Evolutionary conservation across 1,140 invertebrate species (phyloP), one percentile per base, ranked within the genome.

Genomic region (Drosophila erecta): DNA sequence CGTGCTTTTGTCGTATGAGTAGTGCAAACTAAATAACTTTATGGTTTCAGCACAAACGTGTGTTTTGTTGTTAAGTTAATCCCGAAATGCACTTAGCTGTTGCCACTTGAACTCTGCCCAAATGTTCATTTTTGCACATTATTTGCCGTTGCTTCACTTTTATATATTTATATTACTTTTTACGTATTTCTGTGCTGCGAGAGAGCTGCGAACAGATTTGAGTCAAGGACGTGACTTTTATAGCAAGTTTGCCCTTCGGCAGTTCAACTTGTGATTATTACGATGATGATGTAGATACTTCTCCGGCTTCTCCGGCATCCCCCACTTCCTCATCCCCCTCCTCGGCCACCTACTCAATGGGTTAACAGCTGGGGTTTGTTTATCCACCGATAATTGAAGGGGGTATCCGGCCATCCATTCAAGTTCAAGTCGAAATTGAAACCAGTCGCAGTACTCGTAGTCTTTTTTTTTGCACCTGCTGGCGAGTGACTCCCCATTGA

Each of bases 211-310:
- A 59, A 76, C 77, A 73, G 79, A 84, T 84, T 84, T 72, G 58
- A 84, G 80, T 85, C 80, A 84, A 84, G 80, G 80, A 85, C 80
- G 80, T 85, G 81, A 84, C 81, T 84, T 84, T 84, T 69, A 80
- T 85, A 65, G 81, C 76, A 84, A 84, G 72, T 80, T 73, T 72
- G 81, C 76, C 81, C 81, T 84, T 85, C 71, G 76, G 57, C 76
- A 69, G 66, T 56, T 70, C 50, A 56, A 67, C 49, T 37, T 51
- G 41, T 38, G 62, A 66, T 44, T 14, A 33, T 17, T 43, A 56
- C 47, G 60, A 38, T 40, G 64, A 70, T 71, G 67, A 71, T 55
- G 65, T 57, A 70, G 67, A 64, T 35, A 53, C 35, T 40, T 56
- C 35, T 41, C 17, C 24, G 40, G 64, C 30, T 30, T 10, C 27